Evolutionary conservation across 2,888 invertebrate genomes (phyloP).

Genomic region (Hirtodrosophila cameraria): DNA sequence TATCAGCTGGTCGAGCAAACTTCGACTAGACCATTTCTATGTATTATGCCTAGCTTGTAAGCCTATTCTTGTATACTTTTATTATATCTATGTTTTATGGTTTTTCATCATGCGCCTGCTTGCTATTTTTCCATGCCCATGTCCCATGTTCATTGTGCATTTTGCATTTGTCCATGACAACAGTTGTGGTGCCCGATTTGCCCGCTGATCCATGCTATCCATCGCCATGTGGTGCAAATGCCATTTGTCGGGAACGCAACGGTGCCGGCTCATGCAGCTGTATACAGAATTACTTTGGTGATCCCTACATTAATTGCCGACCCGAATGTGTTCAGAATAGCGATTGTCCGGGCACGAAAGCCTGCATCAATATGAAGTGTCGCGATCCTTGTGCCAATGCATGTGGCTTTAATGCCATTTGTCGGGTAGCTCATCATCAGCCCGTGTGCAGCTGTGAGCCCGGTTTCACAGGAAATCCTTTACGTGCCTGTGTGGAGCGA

Average conservation of each 20-base stretch:
- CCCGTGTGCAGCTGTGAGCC: slow-evolving; percentile 90
- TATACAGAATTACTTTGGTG: slow-evolving; percentile 92
- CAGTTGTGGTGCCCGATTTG: slow-evolving; percentile 86
- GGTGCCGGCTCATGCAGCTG: slow-evolving; percentile 93
- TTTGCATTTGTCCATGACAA: too few species aligned
- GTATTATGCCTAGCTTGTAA: slow-evolving; percentile 48
- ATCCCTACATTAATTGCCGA: slow-evolving; percentile 93
- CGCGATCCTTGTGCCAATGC: slow-evolving; percentile 92
- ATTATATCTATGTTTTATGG: slow-evolving; percentile 20
- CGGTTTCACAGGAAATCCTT: slow-evolving; percentile 92
- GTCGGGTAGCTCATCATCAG: slow-evolving; percentile 92
- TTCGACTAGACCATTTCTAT: slow-evolving; percentile 12
- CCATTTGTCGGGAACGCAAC: slow-evolving; percentile 92
- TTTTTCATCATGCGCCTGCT: slow-evolving; percentile 53
- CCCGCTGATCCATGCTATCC: slow-evolving; percentile 89
- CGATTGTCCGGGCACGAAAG: slow-evolving; percentile 90
- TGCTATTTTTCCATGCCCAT: slow-evolving; percentile 55
- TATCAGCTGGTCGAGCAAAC: slow-evolving; percentile 13
- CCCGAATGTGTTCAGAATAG: slow-evolving; percentile 95
- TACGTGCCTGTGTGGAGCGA: slow-evolving; percentile 88
- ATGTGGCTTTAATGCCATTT: slow-evolving; percentile 93
- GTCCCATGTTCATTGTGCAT: slow-evolving; percentile 3
- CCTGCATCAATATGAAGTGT: slow-evolving; percentile 93
- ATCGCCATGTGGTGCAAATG: slow-evolving; percentile 94
- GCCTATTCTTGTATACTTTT: slow-evolving; percentile 28